Percentiles rank a stretch among this genome's conserved stretches.
These are phyloP conservation scores for Oreochromis tanganicae DNA, from an alignment of 2,113 vertebrate genomes.

Conservation along the genomic window DNA sequence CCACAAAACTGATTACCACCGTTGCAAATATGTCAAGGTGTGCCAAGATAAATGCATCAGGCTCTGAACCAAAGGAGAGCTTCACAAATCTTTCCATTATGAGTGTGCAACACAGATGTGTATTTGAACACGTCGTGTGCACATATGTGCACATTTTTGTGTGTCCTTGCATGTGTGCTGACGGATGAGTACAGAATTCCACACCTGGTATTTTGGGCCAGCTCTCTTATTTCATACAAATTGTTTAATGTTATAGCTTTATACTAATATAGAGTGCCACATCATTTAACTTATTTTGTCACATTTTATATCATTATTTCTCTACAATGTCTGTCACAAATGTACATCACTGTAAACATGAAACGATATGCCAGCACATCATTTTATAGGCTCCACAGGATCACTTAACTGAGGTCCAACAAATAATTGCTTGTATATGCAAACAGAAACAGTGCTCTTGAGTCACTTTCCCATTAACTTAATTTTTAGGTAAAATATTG, in stretches of 20 bases:
- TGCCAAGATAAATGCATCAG: constrained; percentile 11
- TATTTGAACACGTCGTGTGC: neutral
- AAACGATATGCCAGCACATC: neutral
- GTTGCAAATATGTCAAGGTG: neutral
- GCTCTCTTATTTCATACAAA: neutral
- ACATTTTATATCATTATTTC: neutral
- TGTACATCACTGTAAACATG: neutral
- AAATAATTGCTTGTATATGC: neutral
- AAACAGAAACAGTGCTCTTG: neutral
- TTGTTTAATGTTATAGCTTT: neutral
- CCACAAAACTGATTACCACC: constrained; percentile 7
- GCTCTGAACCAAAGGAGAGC: neutral
- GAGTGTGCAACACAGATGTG: neutral
- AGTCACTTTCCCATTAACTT: neutral
- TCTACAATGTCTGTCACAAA: neutral
- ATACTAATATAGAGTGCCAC: neutral
- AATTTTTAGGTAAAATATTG: neutral
- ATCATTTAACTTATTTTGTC: neutral
- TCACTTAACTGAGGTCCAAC: neutral
- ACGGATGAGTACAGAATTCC: neutral
- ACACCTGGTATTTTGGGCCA: neutral
- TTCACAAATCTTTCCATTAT: neutral
- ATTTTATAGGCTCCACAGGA: neutral
- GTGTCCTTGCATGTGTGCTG: neutral
- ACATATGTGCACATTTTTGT: neutral